Evolutionary conservation across 2,113 vertebrate species (phyloP), one percentile per base, ranked within the genome.

Genomic region (Steatornis caripensis): DNA sequence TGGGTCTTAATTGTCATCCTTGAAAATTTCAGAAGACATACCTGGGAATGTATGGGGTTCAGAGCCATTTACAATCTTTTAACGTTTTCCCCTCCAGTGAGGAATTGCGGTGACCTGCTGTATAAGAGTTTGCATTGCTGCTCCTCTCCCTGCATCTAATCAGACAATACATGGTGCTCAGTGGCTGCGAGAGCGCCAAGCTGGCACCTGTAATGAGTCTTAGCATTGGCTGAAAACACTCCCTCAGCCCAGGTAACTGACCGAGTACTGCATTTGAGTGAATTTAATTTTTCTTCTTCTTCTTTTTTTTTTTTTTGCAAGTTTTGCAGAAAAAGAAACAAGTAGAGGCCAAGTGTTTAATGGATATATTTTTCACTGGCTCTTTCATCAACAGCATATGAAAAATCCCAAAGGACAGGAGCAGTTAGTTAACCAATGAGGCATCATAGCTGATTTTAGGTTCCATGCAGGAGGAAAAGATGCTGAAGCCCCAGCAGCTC

Each of bases 351-450:
- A 75, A 65, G 39, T 66, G 32, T 90, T 90, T 81, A 90, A 80
- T 68, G 76, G 92, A 34, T 78, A 8, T 95, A 94, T 97, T 95
- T 97, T 96, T 97, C 86, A 89, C 69, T 69, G 62, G 41, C 77
- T 96, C 84, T 94, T 92, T 92, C 94, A 91, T 93, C 93, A 93
- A 65, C 64, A 72, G 57, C 12, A 0, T 91, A 36, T 83, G 92
- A 92, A 89, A 87, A 95, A 92, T 96, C 95, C 97, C 95, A 41
- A 89, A 92, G 95, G 96, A 96, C 87, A 95, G 84, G 91, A 91
- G 81, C 91, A 94, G 94, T 97, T 97, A 95, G 89, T 89, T 95
- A 95, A 82, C 89, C 95, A 97, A 91, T 97, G 97, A 95, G 90
- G 92, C 95, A 79, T 97, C 93, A 53, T 93, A 89, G 84, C 74